A percentile compares a stretch with the other conserved stretches of the same genome.
phyloP scores from a whole-genome alignment of 2,888 invertebrate genomes.

The Xanthorhoe designata region DNA sequence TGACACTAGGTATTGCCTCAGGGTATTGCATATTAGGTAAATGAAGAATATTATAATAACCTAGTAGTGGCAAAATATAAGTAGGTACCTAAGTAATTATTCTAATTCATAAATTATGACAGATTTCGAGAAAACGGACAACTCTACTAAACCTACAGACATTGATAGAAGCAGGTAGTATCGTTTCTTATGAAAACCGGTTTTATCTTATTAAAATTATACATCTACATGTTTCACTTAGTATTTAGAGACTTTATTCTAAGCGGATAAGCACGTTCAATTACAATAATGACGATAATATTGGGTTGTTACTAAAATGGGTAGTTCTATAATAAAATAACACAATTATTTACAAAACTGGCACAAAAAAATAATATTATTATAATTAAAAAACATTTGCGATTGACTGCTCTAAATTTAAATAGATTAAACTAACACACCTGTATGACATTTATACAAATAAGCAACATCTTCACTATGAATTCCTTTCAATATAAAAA shows the following conservation, averaged over 20 bases:
- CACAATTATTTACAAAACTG: not conserved
- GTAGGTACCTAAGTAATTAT: no score
- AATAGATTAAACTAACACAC: not conserved
- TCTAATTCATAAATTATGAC: no score
- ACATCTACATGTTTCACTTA: not conserved
- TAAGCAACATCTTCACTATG: not conserved
- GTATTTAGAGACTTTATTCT: not conserved
- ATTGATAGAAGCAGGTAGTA: not conserved
- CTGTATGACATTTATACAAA: not conserved
- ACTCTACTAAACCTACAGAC: not conserved
- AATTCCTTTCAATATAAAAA: slow-evolving; percentile 4
- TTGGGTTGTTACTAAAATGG: not conserved
- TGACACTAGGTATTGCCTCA: slow-evolving; percentile 3
- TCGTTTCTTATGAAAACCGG: not conserved
- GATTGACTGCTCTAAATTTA: not conserved
- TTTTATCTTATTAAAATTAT: not conserved
- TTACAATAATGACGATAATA: not conserved
- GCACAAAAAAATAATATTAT: not conserved
- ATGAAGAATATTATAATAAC: no score
- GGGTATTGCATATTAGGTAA: no score
- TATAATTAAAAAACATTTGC: not conserved
- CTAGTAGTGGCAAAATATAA: no score
- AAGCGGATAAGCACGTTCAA: not conserved
- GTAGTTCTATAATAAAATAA: not conserved
- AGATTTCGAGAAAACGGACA: not conserved